These are phyloP conservation scores for Malurus alboscapulatus DNA, from an alignment of 2,113 vertebrate species.

Conservation along the genomic window DNA sequence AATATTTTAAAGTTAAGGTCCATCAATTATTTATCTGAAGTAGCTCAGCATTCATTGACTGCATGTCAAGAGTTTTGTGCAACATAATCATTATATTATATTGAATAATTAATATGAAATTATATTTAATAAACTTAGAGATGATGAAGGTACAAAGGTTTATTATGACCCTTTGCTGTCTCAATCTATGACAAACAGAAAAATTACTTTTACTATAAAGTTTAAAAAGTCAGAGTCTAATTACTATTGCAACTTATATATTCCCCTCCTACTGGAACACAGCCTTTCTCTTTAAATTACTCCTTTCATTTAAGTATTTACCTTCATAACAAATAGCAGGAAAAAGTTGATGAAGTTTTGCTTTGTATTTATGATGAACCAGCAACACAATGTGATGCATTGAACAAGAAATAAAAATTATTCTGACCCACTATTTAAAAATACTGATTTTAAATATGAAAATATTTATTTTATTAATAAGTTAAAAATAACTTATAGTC, in stretches of 20 bases:
- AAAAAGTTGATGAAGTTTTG: not conserved
- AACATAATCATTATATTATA: not conserved
- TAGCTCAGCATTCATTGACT: not conserved
- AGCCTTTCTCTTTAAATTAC: not conserved
- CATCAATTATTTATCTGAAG: not conserved
- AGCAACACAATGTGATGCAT: not conserved
- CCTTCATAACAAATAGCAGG: not conserved
- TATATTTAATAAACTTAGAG: not conserved
- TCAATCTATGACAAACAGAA: not conserved
- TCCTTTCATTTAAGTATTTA: not conserved
- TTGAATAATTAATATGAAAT: too few relatives aligned
- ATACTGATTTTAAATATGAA: not conserved
- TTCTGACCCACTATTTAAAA: not conserved
- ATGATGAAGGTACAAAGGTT: not conserved
- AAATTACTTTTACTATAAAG: not conserved
- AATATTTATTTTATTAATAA: too few relatives aligned
- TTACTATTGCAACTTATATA: not conserved
- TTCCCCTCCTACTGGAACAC: not conserved
- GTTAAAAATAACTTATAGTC: not conserved
- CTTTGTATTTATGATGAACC: not conserved
- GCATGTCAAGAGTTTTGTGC: not conserved
- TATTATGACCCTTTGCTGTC: not conserved
- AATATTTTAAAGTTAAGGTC: not conserved
- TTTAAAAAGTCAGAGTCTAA: not conserved
- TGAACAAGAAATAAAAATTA: not conserved